Conservation (phyloP, 2,113 vertebrate genomes). For the Lepus europaeus region DNA sequence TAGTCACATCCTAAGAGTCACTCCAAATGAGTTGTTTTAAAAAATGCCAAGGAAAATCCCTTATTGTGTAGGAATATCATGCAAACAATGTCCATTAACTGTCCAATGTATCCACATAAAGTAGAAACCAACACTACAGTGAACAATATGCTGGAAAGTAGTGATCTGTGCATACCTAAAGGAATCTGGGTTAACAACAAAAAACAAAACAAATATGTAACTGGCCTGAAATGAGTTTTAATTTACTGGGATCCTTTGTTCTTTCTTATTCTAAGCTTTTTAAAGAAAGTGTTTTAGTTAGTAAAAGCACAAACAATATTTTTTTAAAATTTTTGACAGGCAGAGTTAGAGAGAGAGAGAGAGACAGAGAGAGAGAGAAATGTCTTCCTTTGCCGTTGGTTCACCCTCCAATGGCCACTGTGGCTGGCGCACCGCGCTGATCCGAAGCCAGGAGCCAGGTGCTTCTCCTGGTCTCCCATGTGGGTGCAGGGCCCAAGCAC, state of each 20-base stretch:
- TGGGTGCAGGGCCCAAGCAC: no score
- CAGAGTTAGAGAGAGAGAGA: no score
- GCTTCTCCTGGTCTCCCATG: no score
- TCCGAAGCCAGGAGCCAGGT: no score
- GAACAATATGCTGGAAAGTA: constrained; percentile 15
- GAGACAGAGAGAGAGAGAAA: no score
- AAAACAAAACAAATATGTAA: constrained; percentile 22
- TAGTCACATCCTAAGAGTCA: neutral
- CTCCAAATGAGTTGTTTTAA: neutral
- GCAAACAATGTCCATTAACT: constrained; percentile 15
- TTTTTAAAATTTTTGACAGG: no score
- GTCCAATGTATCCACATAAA: neutral
- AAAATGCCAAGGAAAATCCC: neutral
- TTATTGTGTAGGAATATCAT: neutral
- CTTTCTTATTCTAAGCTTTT: constrained; percentile 8
- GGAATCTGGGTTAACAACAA: neutral
- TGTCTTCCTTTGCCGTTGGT: no score
- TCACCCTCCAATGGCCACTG: no score
- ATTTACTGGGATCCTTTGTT: neutral
- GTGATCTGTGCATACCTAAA: neutral
- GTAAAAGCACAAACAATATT: neutral
- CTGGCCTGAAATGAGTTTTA: neutral
- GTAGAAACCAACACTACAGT: neutral
- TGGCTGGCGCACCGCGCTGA: no score
- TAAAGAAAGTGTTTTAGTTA: neutral